A percentile compares a stretch with the other conserved stretches of the same genome.
Conservation (phyloP, 2,113 vertebrate species). For the Dipodomys ordii region DNA sequence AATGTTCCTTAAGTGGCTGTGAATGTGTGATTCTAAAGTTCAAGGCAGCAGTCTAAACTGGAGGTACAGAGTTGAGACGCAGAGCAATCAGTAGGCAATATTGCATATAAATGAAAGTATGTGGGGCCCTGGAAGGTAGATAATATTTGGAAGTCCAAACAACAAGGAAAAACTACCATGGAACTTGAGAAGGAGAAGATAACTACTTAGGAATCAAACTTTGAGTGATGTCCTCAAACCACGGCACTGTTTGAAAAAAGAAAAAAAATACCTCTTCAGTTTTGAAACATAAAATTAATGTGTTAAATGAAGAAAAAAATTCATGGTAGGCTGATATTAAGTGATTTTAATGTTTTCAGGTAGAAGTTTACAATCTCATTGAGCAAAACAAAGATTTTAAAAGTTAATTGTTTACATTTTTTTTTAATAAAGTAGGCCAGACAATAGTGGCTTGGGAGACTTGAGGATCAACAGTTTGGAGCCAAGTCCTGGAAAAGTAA, state of each 20-base stretch:
- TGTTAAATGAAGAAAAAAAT: not conserved
- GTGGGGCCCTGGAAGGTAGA: not conserved
- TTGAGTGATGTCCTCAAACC: not conserved
- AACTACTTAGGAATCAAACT: not conserved
- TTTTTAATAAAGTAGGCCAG: too few species aligned
- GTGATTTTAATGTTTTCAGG: not conserved
- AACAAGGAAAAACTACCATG: too few species aligned
- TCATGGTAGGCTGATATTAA: too few species aligned
- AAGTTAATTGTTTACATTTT: not conserved
- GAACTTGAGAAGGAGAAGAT: not conserved
- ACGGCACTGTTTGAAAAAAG: not conserved
- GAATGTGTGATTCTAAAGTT: not conserved
- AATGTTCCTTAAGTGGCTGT: too few species aligned
- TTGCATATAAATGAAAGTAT: not conserved
- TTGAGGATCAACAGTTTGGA: too few species aligned
- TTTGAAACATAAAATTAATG: not conserved
- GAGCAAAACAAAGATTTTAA: not conserved
- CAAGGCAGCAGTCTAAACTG: not conserved
- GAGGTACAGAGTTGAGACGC: too few species aligned
- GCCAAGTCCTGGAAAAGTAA: too few species aligned
- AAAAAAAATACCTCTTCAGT: not conserved
- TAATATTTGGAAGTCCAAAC: too few species aligned
- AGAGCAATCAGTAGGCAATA: not conserved
- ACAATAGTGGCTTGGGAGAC: too few species aligned
- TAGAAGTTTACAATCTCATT: not conserved